Percentiles rank a stretch among this genome's conserved stretches.
Conservation (phyloP, 2,888 invertebrate species). For the Mesoligia furuncula region DNA sequence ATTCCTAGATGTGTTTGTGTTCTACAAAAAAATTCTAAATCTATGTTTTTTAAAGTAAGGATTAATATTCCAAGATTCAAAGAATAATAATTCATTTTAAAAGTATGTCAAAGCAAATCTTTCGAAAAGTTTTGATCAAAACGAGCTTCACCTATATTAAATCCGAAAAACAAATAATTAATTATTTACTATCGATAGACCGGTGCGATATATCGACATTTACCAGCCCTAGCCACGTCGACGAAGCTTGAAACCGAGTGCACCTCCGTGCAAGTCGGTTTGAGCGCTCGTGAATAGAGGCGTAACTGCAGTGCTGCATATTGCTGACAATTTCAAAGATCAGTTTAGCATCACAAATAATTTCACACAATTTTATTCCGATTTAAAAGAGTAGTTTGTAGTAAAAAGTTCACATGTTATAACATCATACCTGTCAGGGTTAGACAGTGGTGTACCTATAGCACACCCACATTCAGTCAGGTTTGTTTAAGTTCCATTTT, state of each 20-base stretch:
- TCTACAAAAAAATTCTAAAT: not conserved
- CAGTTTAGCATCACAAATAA: not conserved
- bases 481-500: not conserved
- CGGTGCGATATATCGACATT: slow-evolving; percentile 42
- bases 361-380: too few species aligned
- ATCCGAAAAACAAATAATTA: not conserved
- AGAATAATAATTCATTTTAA: not conserved
- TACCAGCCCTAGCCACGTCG: slow-evolving; percentile 52
- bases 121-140: not conserved
- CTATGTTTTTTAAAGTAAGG: not conserved
- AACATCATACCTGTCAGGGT: not conserved
- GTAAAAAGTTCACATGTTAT: not conserved
- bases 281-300: slow-evolving; percentile 42
- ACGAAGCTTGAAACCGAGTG: slow-evolving; percentile 68
- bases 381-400: not conserved
- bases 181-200: slow-evolving; percentile 33
- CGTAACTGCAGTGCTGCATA: slow-evolving; percentile 29
- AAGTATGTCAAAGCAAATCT: too few species aligned
- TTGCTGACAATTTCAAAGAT: not conserved
- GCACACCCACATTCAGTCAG: not conserved
- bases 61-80: not conserved
- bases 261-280: slow-evolving; percentile 69
- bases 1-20: not conserved
- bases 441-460: not conserved
- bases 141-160: not conserved